phyloP scores from a whole-genome alignment of 2,113 vertebrate species.

The Cranoglanis bouderius region DNA sequence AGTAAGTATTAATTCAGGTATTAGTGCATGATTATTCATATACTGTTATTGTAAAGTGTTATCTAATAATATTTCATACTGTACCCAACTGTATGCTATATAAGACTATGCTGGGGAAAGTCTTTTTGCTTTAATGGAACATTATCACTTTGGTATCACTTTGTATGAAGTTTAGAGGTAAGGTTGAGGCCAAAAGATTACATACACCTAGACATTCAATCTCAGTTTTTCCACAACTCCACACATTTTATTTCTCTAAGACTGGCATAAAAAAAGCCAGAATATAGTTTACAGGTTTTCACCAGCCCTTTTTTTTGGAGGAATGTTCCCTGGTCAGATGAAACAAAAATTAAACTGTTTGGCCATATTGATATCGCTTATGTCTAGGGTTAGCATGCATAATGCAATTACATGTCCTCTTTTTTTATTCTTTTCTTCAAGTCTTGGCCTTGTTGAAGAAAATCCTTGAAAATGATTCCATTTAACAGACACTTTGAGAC shows the following conservation, averaged over 20 bases:
- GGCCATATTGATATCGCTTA: too few species aligned
- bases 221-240: neutral
- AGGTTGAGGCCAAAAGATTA: neutral
- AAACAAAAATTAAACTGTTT: neutral
- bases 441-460: neutral
- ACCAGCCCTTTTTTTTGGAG: neutral
- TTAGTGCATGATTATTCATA: too few species aligned
- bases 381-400: too few species aligned
- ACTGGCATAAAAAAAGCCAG: too few species aligned
- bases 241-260: neutral
- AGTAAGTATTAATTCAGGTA: too few species aligned
- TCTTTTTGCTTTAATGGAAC: neutral
- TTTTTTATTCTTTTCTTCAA: neutral
- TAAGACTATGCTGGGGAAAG: too few species aligned
- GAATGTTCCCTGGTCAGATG: neutral
- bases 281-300: neutral
- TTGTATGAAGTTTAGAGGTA: neutral
- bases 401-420: neutral
- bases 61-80: neutral
- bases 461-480: conserved; percentile 3
- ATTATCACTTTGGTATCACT: neutral
- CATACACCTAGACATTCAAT: neutral
- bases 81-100: neutral
- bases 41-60: too few species aligned
- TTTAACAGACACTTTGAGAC: conserved; percentile 26